Conservation (phyloP, 2,797 vertebrate species). For the Acomys russatus region DNA sequence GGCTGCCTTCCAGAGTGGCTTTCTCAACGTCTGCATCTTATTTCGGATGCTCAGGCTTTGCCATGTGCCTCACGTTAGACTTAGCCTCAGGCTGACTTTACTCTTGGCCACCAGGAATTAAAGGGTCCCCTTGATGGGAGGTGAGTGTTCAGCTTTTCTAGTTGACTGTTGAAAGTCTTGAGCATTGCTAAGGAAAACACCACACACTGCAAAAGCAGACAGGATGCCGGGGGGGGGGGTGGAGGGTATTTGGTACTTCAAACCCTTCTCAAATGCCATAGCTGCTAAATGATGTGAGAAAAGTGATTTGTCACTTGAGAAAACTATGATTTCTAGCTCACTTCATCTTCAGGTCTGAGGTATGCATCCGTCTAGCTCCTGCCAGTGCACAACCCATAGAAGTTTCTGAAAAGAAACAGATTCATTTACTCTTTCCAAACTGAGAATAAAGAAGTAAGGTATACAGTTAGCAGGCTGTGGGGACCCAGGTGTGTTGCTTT, state of each 20-base stretch:
- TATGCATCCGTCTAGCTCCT: not conserved
- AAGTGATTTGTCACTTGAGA: not conserved
- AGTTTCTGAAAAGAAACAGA: not conserved
- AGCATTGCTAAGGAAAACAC: not conserved
- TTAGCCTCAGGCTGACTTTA: conserved; percentile 16
- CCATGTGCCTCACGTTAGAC: not conserved
- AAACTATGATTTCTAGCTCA: not conserved
- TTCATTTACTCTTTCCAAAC: not conserved
- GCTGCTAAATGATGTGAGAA: not conserved
- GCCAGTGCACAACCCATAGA: not conserved
- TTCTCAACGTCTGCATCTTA: not conserved
- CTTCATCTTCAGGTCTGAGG: not conserved
- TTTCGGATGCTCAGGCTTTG: not conserved
- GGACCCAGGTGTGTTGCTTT: not conserved
- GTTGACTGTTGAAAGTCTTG: not conserved
- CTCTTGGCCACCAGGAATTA: not conserved
- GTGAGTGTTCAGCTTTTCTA: not conserved
- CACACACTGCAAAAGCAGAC: not conserved
- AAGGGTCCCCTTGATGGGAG: not conserved
- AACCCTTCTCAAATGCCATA: not conserved
- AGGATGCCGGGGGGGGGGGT: too few relatives aligned
- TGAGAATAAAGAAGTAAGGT: not conserved
- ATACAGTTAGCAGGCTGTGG: not conserved
- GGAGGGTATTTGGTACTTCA: not conserved
- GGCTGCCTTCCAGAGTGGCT: not conserved